Base-by-base conservation (phyloP, 2,888 invertebrate species). In the Corbicula japonica region DNA sequence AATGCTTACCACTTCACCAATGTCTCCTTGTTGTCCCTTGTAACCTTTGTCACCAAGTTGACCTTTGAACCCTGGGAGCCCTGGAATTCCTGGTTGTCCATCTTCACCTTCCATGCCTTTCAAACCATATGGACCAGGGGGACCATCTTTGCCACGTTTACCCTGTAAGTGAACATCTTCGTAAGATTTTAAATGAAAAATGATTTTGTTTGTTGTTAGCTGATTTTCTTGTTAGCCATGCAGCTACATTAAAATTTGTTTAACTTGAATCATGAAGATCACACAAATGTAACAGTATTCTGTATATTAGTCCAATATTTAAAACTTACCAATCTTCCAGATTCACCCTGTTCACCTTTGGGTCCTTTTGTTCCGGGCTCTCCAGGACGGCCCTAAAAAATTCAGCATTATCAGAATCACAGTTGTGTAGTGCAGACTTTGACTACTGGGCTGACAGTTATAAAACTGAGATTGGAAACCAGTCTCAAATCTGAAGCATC, bases 141-240 rank as follows among this genome's bases (percentile, higher is more conserved):
- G 85, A 34, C 91, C 91, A 62, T 87, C 86, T 58, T 91, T 90
- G 0, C 91, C 91, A 34, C 90, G 82, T 61, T 90, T 90, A 12
- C 91, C 91, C 92, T 91, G 73, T 10, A 56, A n/a, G 26, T 23
- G 48, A n/a, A n/a, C n/a, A n/a, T n/a, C n/a, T n/a, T n/a, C 41
- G 18, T 41, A 41, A 41, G 18, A 41, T 41, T 41, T 18, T 41
- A 41, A 10, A 12, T 41, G 10, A 41, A 41, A 12, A 41, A 41
- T 12, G 10, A 41, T 41, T 18, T 41, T 41, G 41, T 12, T 12
- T 41, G 18, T 18, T 41, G 41, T 41, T 18, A 41, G 18, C 41
- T 41, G 18, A 41, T 41, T 41, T 41, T 18, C 18, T 12, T 41
- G 10, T 41, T 41, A 41, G n/a, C n/a, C n/a, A n/a, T n/a, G n/a